Base-by-base conservation (phyloP, 2,797 vertebrate species). In the Anabacerthia variegaticeps region DNA sequence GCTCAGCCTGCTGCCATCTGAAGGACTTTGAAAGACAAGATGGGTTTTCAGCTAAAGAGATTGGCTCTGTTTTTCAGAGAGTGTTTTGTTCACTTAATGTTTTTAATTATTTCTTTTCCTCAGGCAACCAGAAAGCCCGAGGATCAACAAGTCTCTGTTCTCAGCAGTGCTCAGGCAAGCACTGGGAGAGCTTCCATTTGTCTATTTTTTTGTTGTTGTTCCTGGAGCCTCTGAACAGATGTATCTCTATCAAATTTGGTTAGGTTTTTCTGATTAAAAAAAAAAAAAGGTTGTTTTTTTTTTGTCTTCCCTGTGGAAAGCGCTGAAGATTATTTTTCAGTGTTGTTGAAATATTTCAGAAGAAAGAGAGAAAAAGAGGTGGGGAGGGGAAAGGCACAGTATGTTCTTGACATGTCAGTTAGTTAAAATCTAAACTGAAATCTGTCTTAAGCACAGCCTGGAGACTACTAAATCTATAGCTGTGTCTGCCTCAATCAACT, bases 41-140 rank as follows among this genome's bases (percentile, higher is more conserved):
- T 48, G 66, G 14, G 46, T 39, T 89, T 85, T 59, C 81, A 90
- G 69, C 79, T 75, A 21, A 88, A 86, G 76, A 78, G 34, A 66
- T 44, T 55, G 62, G 22, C 24, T 79, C 43, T 89, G 58, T 68
- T 83, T 89, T 94, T 54, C 73, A 86, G 65, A 68, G 65, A 90
- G 24, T 75, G 85, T 91, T 96, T 93, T 84, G 80, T 84, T 96
- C 90, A 89, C 79, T 92, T 97, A 95, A 96, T 93, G 92, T 91
- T 93, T 95, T 97, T 97, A 96, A 96, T 97, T 97, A 96, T 95
- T 97, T 96, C 90, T 96, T 95, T 92, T 95, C 95, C 96, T 96
- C 85, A 0, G 96, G 96, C 96, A 94, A 90, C 17, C 62, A 84
- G 75, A 95, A 95, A 95, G 88, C 92, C 85, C 15, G 85, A 96